Conservation (phyloP, 2,113 vertebrate species). For the Grus americana region DNA sequence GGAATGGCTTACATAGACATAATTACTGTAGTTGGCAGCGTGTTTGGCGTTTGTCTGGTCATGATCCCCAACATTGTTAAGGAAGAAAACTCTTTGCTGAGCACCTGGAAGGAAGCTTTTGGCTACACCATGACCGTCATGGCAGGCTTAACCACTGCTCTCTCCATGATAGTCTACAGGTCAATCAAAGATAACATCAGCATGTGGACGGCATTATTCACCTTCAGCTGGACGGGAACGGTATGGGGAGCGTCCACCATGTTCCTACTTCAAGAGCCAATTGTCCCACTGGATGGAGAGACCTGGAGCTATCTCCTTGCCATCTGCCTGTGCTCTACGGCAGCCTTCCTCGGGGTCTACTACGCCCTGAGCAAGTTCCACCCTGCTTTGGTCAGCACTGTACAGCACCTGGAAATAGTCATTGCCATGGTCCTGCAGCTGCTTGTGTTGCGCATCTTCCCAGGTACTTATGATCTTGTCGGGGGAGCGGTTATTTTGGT, state of each 20-base stretch:
- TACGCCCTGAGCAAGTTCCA: slow-evolving; percentile 96
- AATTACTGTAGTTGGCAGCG: slow-evolving; percentile 87
- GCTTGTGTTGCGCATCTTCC: slow-evolving; percentile 89
- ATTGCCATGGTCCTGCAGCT: slow-evolving; percentile 96
- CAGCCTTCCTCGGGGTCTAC: slow-evolving; percentile 96
- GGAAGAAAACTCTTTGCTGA: slow-evolving; percentile 88
- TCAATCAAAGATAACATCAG: slow-evolving; percentile 95
- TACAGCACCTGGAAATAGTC: slow-evolving; percentile 96
- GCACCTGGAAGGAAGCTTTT: slow-evolving; percentile 97
- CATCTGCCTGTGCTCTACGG: slow-evolving; percentile 95
- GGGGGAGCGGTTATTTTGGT: slow-evolving; percentile 91
- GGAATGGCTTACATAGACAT: slow-evolving; percentile 88
- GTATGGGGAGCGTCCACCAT: slow-evolving; percentile 96
- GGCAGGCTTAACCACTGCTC: slow-evolving; percentile 94
- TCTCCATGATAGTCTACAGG: slow-evolving; percentile 97
- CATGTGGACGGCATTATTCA: slow-evolving; percentile 99
- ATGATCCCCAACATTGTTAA: slow-evolving; percentile 94
- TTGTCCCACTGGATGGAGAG: slow-evolving; percentile 92
- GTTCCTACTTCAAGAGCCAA: slow-evolving; percentile 97
- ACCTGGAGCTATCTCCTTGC: slow-evolving; percentile 96
- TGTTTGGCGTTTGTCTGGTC: slow-evolving; percentile 92
- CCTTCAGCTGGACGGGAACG: slow-evolving; percentile 96
- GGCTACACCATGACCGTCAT: slow-evolving; percentile 97
- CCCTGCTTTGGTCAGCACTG: slow-evolving; percentile 94
- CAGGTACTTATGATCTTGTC: slow-evolving; percentile 87